Evolutionary conservation across 1,140 invertebrate genomes (phyloP).

Genomic region (Tyrophagus putrescentiae): DNA sequence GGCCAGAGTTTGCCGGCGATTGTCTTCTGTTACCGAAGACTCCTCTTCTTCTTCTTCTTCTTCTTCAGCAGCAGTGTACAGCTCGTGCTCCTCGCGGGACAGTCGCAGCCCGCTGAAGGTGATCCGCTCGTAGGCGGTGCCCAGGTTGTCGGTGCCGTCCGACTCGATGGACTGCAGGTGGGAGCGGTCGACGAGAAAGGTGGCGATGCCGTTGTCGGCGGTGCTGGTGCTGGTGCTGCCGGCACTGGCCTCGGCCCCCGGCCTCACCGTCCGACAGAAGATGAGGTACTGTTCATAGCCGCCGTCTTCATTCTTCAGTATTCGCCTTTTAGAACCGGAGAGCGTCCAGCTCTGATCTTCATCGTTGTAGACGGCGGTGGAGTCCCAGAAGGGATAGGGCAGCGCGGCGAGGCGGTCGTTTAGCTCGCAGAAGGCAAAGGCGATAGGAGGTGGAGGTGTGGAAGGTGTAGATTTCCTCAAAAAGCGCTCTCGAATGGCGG

Average conservation of each 20-base stretch:
- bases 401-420: background rate
- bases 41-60: background rate
- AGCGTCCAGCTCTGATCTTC: background rate
- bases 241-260: too few species aligned
- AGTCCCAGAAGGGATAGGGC: conserved; percentile 1
- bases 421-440: conserved; percentile 3
- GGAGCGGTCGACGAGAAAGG: background rate
- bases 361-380: background rate
- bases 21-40: background rate
- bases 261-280: background rate
- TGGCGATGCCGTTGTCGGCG: background rate
- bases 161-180: background rate
- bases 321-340: background rate
- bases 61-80: too few species aligned
- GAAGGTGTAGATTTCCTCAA: background rate
- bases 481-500: background rate
- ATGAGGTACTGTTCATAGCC: conserved; percentile 1
- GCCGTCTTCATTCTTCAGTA: background rate
- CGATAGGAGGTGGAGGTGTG: too few species aligned
- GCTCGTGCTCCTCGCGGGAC: too few species aligned
- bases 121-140: background rate
- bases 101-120: background rate
- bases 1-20: too few species aligned
- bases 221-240: background rate
- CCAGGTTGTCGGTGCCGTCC: conserved; percentile 4